Evolutionary conservation across 2,797 vertebrate species (phyloP), one percentile per base, ranked within the genome.

Genomic region (Columba guinea): DNA sequence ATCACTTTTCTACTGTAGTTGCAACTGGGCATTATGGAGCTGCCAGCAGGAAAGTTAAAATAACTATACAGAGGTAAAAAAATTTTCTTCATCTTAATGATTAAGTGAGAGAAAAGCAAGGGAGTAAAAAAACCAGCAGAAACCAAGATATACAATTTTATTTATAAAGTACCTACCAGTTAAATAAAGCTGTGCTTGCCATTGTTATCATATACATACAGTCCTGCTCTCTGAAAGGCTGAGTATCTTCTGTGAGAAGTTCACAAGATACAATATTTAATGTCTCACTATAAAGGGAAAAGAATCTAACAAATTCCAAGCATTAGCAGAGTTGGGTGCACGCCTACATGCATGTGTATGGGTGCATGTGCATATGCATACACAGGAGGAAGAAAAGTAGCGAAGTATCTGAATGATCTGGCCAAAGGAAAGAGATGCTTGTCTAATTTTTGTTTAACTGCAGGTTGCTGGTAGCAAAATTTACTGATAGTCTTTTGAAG

Each of bases 201-300:
- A 11, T 73, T 83, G 46, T 75, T 73, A 39, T 75, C 37, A n/a
- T 26, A 21, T 9, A 48, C 30, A 37, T 10, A 26, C 15, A 55
- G 32, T 68, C 32, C 34, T 76, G 60, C 20, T 70, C 74, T 82
- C 64, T 68, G 53, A 51, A 83, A 48, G 15, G 32, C 37, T 63
- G 22, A 73, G 8, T 63, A 28, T 68, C 28, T 93, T 79, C 60
- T 51, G 11, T 71, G 60, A 77, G 87, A 63, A 65, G 56, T 67
- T 94, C 14, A 8, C 23, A n/a, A 60, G 74, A 77, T 53, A 23
- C 8, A 74, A 48, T 68, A 83, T 95, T 90, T 85, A 90, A 94
- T 85, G 67, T 77, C 80, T 82, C 77, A 79, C 56, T 96, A 84
- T 94, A 94, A 89, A 87, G 81, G 68, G 85, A 90, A 95, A 96